Evolutionary conservation across 2,113 vertebrate genomes (phyloP).

Genomic region (Datnioides undecimradiatus): DNA sequence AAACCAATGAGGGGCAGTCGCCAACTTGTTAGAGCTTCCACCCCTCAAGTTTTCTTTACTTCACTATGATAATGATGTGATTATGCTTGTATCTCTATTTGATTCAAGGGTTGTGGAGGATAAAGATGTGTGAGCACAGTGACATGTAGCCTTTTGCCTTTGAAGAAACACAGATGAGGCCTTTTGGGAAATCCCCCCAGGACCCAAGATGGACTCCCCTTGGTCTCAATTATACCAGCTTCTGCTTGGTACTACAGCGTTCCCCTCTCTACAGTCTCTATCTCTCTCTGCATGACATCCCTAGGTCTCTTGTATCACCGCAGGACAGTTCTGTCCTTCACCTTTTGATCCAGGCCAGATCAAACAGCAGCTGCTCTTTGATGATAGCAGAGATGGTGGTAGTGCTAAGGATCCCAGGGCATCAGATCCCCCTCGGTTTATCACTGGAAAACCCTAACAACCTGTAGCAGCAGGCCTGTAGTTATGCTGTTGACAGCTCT

Average conservation of each 20-base stretch:
- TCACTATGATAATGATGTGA: constrained; percentile 50
- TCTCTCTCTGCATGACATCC: constrained; percentile 40
- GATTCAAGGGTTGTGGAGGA: constrained; percentile 42
- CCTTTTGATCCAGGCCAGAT: constrained; percentile 73
- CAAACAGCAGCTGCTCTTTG: constrained; percentile 72
- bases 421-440: constrained; percentile 33
- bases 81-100: constrained; percentile 49
- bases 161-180: constrained; percentile 64
- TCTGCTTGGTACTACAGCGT: constrained; percentile 16
- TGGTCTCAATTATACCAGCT: constrained; percentile 70
- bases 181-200: constrained; percentile 50
- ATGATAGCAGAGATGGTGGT: constrained; percentile 64
- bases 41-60: constrained; percentile 37
- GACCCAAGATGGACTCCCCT: constrained; percentile 69
- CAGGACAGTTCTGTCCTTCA: constrained; percentile 67
- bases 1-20: constrained; percentile 39
- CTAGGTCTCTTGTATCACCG: constrained; percentile 43
- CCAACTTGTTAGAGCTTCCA: constrained; percentile 46
- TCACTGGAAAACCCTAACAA: constrained; percentile 49
- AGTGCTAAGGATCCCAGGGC: constrained; percentile 36
- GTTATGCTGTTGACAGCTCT: constrained; percentile 46
- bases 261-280: constrained; percentile 25
- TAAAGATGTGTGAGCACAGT: constrained; percentile 62
- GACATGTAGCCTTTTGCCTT: constrained; percentile 64
- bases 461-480: constrained; percentile 59